Conservation (phyloP, 2,797 vertebrate genomes). For the Pampus argenteus region DNA sequence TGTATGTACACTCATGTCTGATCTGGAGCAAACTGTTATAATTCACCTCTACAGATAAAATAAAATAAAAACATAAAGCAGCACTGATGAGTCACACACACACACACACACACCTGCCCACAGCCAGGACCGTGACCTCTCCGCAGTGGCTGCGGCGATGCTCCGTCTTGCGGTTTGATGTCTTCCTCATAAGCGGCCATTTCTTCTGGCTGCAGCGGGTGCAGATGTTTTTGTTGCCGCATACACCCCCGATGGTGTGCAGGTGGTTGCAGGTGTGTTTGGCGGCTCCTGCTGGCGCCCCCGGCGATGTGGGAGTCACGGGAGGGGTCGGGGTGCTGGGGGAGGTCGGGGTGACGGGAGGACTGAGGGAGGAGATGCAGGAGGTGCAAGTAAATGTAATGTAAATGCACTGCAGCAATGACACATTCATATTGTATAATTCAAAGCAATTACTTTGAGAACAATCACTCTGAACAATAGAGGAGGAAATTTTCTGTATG, state of each 20-base stretch:
- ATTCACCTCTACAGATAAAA: too few species aligned
- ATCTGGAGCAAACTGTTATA: conserved; percentile 2
- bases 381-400: neutral
- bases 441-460: conserved; percentile 35
- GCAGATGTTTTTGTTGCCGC: conserved; percentile 89
- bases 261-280: conserved; percentile 93
- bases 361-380: conserved; percentile 27
- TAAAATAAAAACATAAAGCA: too few species aligned
- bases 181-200: conserved; percentile 90
- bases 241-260: conserved; percentile 91
- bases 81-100: too few species aligned
- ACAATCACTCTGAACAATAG: conserved; percentile 4
- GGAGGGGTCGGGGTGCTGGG: conserved; percentile 71
- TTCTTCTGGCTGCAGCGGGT: conserved; percentile 93
- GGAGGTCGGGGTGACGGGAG: conserved; percentile 74
- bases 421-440: conserved; percentile 39
- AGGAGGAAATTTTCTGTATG: conserved; percentile 4
- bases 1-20: conserved; percentile 1
- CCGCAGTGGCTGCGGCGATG: conserved; percentile 83
- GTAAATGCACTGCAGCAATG: conserved; percentile 6
- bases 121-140: conserved; percentile 94
- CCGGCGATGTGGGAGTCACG: conserved; percentile 85
- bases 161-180: conserved; percentile 79
- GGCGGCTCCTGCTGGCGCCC: conserved; percentile 81
- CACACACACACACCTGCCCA: conserved; percentile 89